These are phyloP conservation scores for Heterohyrax brucei DNA, from an alignment of 2,797 vertebrate species.

Conservation along the genomic window DNA sequence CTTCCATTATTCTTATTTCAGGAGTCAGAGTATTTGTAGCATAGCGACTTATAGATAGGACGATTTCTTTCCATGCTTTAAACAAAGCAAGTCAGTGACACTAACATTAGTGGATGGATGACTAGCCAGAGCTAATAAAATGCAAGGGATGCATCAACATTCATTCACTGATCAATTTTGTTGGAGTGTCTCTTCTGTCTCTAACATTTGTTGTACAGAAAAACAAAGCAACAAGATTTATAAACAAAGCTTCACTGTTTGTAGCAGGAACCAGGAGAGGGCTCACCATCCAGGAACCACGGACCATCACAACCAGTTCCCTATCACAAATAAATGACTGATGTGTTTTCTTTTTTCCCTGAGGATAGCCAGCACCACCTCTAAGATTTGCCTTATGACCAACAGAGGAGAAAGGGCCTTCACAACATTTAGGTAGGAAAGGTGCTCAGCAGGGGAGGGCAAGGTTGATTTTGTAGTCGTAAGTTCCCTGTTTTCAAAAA, in stretches of 20 bases:
- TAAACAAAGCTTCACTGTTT: neutral
- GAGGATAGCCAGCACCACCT: neutral
- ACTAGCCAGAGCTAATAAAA: neutral
- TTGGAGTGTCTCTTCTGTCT: neutral
- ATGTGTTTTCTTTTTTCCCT: neutral
- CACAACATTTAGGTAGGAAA: neutral
- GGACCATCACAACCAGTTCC: neutral
- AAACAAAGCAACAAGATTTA: neutral
- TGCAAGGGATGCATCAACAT: neutral
- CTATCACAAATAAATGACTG: neutral
- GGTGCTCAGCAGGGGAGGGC: neutral
- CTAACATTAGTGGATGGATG: neutral
- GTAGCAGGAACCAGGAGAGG: neutral
- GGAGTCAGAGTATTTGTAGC: neutral
- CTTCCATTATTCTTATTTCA: conserved; percentile 59
- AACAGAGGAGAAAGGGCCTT: neutral
- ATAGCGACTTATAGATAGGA: neutral
- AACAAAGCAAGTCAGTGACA: conserved; percentile 9
- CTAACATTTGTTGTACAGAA: conserved; percentile 19
- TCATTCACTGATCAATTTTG: neutral
- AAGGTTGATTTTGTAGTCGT: neutral
- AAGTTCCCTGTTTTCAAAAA: neutral
- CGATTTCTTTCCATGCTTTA: conserved; percentile 31
- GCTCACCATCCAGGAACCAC: neutral
- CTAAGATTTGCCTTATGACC: neutral